Conservation (phyloP, 2,888 invertebrate genomes). For the Drosophila diplacantha region DNA sequence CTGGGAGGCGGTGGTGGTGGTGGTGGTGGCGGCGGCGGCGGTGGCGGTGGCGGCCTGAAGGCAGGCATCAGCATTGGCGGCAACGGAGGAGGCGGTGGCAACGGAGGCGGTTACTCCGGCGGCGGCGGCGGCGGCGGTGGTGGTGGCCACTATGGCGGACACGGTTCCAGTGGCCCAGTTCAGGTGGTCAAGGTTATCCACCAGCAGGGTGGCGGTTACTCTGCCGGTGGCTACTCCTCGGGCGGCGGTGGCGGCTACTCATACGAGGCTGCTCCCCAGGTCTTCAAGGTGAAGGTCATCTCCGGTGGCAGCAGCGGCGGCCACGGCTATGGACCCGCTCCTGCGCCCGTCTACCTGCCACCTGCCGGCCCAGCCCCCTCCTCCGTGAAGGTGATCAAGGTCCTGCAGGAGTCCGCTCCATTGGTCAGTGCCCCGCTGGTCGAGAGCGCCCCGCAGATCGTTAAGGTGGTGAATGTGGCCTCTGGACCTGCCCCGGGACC, state of each 20-base stretch:
- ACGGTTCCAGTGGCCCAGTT: conserved; percentile 38
- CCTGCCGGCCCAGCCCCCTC: conserved; percentile 31
- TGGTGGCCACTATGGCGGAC: conserved; percentile 28
- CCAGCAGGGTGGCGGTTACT: conserved; percentile 47
- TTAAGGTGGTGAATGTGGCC: conserved; percentile 52
- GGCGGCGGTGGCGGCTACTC: conserved; percentile 55
- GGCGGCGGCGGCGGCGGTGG: conserved; percentile 41
- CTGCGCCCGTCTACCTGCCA: conserved; percentile 40
- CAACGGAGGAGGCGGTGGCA: conserved; percentile 44
- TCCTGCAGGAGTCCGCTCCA: conserved; percentile 55
- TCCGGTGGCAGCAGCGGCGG: conserved; percentile 43
- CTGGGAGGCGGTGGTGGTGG: conserved; percentile 53
- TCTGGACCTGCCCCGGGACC: conserved; percentile 29
- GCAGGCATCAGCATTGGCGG: conserved; percentile 45
- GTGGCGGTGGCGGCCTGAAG: conserved; percentile 42
- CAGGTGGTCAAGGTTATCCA: conserved; percentile 63
- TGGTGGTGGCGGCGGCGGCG: conserved; percentile 35
- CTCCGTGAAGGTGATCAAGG: conserved; percentile 62
- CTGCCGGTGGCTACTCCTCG: conserved; percentile 37
- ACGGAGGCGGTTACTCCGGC: conserved; percentile 41
- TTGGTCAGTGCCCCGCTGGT: conserved; percentile 36
- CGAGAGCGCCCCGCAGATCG: conserved; percentile 47
- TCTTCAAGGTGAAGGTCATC: conserved; percentile 66
- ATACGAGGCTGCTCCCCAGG: conserved; percentile 55
- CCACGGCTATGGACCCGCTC: conserved; percentile 19